Evolutionary conservation across 2,888 invertebrate species (phyloP).

Genomic region (Gryllus longicercus): DNA sequence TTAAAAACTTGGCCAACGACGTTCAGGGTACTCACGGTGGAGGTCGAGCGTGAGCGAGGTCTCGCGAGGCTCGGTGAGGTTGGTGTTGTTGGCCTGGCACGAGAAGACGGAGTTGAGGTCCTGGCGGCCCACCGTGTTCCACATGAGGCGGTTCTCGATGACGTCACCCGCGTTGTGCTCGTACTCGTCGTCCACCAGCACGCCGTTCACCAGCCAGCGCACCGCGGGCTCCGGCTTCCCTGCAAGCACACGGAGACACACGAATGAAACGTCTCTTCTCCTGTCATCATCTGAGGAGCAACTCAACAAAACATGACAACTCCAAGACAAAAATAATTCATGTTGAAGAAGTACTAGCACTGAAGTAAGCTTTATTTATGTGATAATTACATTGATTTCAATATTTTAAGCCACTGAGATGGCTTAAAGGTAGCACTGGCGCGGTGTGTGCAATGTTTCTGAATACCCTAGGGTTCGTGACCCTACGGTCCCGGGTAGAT

Average conservation of each 20-base stretch:
- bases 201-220: conserved; percentile 78
- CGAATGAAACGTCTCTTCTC: too few relatives aligned
- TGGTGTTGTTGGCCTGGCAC: conserved; percentile 83
- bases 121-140: conserved; percentile 70
- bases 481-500: too few relatives aligned
- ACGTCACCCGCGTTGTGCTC: conserved; percentile 82
- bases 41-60: conserved; percentile 72
- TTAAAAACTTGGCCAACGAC: neutral
- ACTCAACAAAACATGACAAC: too few relatives aligned
- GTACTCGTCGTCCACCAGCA: conserved; percentile 75
- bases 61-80: conserved; percentile 74
- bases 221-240: conserved; percentile 79
- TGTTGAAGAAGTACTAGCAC: too few relatives aligned
- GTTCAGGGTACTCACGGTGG: conserved; percentile 62
- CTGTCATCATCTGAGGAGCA: too few relatives aligned
- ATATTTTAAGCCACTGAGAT: too few relatives aligned
- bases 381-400: too few relatives aligned
- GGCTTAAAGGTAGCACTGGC: too few relatives aligned
- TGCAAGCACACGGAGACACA: conserved; percentile 42
- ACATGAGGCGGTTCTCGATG: conserved; percentile 73
- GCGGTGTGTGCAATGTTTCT: too few relatives aligned
- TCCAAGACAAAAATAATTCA: too few relatives aligned
- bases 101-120: conserved; percentile 84
- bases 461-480: too few relatives aligned
- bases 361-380: too few relatives aligned